Evolutionary conservation across 2,113 vertebrate species (phyloP), one percentile per base, ranked within the genome.

Genomic region (Plecturocebus donacophilus): DNA sequence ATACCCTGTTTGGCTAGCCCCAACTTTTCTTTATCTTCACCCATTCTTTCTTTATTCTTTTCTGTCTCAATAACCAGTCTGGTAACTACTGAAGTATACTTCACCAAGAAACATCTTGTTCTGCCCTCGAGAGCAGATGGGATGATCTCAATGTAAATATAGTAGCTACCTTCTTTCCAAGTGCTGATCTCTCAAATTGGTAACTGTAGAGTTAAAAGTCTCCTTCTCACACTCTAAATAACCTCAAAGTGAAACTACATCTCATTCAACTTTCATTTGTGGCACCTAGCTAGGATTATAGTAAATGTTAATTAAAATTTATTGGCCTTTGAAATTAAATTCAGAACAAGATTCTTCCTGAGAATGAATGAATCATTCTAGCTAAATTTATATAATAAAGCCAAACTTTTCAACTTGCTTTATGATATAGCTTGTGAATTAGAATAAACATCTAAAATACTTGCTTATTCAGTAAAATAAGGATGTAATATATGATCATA

Each of bases 281-380:
- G 80, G 3, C 4, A 20, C 1, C 52, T 56, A 83, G 13, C 49
- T 40, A 77, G 21, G 16, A 80, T 23, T 27, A 93, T 4, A 45
- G 32, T 71, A 82, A 86, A 1, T 19, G 3, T 91, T 76, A 70
- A 73, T 23, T 80, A 40, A 80, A 56, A 16, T 38, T 73, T 91
- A n/a, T 73, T 92, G 38, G 12, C 14, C 52, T 96, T 90, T 68
- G 19, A 27, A 89, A 80, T 87, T 88, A 94, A 92, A 91, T 30
- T 81, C 27, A 94, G 68, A 25, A 47, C n/a, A 81, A 61, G 68
- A n/a, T 40, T 38, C 27, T 79, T 76, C 56, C 19, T 61, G 20
- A 70, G 25, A 82, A 87, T 66, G 13, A 94, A 71, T 77, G n/a
- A 45, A 38, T 64, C 49, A 45, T 83, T 76, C 30, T 76, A 81